Percentiles rank a stretch among this genome's conserved stretches.
phyloP scores from a whole-genome alignment of 2,797 vertebrate species.

The Paramormyrops hopkinsi region DNA sequence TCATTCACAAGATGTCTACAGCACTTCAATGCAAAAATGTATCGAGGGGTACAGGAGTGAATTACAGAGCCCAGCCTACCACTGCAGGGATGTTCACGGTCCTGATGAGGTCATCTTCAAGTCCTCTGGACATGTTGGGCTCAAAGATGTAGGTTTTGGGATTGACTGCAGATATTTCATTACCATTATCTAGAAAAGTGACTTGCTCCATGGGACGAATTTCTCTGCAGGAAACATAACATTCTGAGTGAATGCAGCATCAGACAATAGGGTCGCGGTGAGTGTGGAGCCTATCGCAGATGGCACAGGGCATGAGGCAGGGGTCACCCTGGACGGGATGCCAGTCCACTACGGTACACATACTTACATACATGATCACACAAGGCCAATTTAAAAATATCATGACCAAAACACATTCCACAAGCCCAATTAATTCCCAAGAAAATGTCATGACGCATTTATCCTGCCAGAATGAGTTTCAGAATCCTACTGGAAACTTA shows the following conservation, averaged over 20 bases:
- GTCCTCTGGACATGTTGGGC: conserved; percentile 72
- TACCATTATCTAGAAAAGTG: conserved; percentile 76
- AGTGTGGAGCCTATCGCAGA: not conserved
- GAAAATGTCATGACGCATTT: not conserved
- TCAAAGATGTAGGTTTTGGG: conserved; percentile 85
- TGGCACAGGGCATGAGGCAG: not conserved
- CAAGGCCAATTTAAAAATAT: not conserved
- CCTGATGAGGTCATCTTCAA: conserved; percentile 75
- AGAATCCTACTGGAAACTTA: not conserved
- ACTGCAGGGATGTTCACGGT: conserved; percentile 84
- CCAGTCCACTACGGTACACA: not conserved
- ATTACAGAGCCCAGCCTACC: conserved; percentile 61
- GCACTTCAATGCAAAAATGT: not conserved
- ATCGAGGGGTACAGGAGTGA: not conserved
- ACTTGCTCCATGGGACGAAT: conserved; percentile 76
- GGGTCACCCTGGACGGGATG: not conserved
- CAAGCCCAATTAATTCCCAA: not conserved
- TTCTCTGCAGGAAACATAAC: conserved; percentile 66
- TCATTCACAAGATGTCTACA: not conserved
- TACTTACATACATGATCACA: not conserved
- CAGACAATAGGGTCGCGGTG: not conserved
- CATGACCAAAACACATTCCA: not conserved
- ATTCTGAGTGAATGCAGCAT: not conserved
- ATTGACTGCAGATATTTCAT: conserved; percentile 77
- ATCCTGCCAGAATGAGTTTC: not conserved